Evolutionary conservation across 1,140 invertebrate species (phyloP).

Genomic region (Agraylea sexmaculata): DNA sequence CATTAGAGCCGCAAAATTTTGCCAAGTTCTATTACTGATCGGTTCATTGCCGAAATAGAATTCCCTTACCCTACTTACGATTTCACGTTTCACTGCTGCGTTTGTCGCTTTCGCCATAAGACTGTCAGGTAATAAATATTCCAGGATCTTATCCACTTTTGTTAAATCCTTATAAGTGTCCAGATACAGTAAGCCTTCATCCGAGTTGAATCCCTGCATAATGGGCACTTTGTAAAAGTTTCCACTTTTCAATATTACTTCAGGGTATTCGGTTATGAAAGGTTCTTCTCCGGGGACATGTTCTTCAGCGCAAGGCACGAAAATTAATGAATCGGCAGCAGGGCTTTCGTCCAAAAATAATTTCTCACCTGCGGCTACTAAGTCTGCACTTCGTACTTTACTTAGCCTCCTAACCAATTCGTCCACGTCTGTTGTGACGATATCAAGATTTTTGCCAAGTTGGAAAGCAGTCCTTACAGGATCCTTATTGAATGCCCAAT

Average conservation of each 20-base stretch:
- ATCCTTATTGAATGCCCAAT: slow-evolving; percentile 48
- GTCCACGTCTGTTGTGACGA: slow-evolving; percentile 17
- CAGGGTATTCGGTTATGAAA: slow-evolving; percentile 29
- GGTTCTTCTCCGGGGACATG: slow-evolving; percentile 29
- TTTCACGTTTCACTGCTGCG: slow-evolving; percentile 13
- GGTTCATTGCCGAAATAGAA: slow-evolving; percentile 6
- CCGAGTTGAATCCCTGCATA: slow-evolving; percentile 29
- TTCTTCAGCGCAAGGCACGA: slow-evolving; percentile 32
- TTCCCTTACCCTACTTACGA: slow-evolving; percentile 1
- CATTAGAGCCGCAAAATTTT: slow-evolving; percentile 3
- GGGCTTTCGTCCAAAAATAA: slow-evolving; percentile 21
- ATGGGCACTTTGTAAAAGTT: slow-evolving; percentile 32
- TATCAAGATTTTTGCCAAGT: slow-evolving; percentile 5
- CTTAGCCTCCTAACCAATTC: slow-evolving; percentile 27
- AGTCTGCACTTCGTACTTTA: slow-evolving; percentile 24
- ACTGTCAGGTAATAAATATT: slow-evolving; percentile 6
- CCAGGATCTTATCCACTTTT: slow-evolving; percentile 5
- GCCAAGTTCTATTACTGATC: neutral
- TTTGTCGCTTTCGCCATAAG: neutral
- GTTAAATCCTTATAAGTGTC: slow-evolving; percentile 8
- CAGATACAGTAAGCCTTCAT: slow-evolving; percentile 33
- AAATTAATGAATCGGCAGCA: slow-evolving; percentile 27
- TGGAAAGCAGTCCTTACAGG: slow-evolving; percentile 37
- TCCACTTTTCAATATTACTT: slow-evolving; percentile 25
- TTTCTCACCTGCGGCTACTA: slow-evolving; percentile 24